These are phyloP conservation scores for Clupea harengus DNA, from an alignment of 2,113 vertebrate species.

Conservation along the genomic window DNA sequence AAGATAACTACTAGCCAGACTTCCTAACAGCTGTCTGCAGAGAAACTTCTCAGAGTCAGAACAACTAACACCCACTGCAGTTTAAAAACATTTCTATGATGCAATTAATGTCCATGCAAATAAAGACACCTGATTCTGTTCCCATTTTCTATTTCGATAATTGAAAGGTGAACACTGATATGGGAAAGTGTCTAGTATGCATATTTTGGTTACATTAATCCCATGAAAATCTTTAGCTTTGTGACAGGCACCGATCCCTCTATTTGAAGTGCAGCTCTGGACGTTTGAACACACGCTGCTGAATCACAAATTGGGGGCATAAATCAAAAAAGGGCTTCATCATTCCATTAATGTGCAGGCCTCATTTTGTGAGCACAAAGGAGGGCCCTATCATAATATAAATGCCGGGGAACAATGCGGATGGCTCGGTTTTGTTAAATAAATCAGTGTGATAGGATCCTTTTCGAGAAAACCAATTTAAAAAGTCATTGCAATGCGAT, in stretches of 20 bases:
- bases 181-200: neutral
- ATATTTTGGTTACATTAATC: neutral
- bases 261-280: neutral
- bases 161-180: neutral
- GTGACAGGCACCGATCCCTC: neutral
- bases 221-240: neutral
- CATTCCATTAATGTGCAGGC: conserved; percentile 31
- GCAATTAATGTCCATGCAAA: neutral
- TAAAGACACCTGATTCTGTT: neutral
- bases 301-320: conserved; percentile 10
- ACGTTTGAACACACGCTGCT: neutral
- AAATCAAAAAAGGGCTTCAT: conserved; percentile 24
- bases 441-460: conserved; percentile 31
- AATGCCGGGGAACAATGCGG: conserved; percentile 32
- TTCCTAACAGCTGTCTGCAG: neutral
- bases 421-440: conserved; percentile 35
- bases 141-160: neutral
- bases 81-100: neutral
- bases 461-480: conserved; percentile 44
- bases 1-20: neutral
- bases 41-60: neutral
- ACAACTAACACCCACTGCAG: neutral
- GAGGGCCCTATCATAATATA: conserved; percentile 14
- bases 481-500: conserved; percentile 29
- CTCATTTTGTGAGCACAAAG: conserved; percentile 32